Conservation (phyloP, 2,797 vertebrate genomes). For the Leontopithecus rosalia region DNA sequence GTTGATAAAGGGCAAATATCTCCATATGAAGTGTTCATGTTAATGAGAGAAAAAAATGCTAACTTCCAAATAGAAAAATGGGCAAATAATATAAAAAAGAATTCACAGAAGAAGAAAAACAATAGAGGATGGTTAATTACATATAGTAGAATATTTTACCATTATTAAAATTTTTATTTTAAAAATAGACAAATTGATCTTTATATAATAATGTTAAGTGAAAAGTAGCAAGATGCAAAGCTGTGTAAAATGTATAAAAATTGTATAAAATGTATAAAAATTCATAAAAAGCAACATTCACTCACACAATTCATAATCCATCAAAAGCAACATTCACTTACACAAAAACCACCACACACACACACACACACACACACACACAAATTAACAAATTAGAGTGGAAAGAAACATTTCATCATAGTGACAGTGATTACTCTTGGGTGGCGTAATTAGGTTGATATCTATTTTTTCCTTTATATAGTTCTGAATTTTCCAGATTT, state of each 20-base stretch:
- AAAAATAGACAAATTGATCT: neutral
- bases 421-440: neutral
- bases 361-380: neutral
- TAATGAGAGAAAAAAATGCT: neutral
- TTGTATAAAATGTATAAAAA: neutral
- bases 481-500: slow-evolving; percentile 24
- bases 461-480: slow-evolving; percentile 6
- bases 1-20: neutral
- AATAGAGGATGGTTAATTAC: neutral
- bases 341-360: neutral
- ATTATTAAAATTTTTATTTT: slow-evolving; percentile 33
- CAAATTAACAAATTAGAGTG: neutral
- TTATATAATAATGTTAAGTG: slow-evolving; percentile 24
- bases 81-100: neutral
- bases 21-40: neutral
- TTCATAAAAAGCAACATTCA: neutral
- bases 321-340: neutral
- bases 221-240: neutral
- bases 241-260: neutral
- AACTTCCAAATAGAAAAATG: neutral
- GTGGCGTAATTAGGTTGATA: neutral
- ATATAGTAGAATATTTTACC: neutral
- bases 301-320: too few relatives aligned
- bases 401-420: neutral
- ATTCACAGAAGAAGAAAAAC: neutral